These are phyloP conservation scores for Cebidichthys violaceus DNA, from an alignment of 2,113 vertebrate species.

Conservation along the genomic window DNA sequence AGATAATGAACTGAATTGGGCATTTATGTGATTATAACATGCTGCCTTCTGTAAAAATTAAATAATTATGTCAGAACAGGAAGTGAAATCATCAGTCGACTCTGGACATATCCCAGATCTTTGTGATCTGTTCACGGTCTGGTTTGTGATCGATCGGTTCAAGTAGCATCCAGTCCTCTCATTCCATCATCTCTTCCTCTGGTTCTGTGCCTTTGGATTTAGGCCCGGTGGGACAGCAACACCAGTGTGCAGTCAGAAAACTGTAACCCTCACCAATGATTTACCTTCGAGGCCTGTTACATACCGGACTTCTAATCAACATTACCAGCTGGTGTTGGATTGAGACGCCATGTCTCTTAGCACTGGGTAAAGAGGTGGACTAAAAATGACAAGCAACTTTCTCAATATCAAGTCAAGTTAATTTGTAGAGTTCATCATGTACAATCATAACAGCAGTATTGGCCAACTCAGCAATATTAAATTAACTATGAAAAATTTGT, in stretches of 20 bases:
- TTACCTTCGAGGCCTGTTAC: slow-evolving; percentile 58
- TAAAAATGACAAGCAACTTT: slow-evolving; percentile 6
- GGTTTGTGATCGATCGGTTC: slow-evolving; percentile 4
- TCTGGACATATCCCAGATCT: slow-evolving; percentile 9
- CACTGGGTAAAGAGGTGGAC: neutral
- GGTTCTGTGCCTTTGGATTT: slow-evolving; percentile 40
- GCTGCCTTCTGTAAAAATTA: neutral
- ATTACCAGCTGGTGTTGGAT: slow-evolving; percentile 48
- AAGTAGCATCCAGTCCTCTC: slow-evolving; percentile 1
- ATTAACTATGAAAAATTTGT: neutral
- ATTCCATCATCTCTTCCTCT: slow-evolving; percentile 25
- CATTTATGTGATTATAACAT: neutral
- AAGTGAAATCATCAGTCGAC: slow-evolving; percentile 7
- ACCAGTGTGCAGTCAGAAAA: slow-evolving; percentile 63
- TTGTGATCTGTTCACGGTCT: slow-evolving; percentile 12
- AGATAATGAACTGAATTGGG: neutral
- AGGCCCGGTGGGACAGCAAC: slow-evolving; percentile 54
- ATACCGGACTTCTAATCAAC: slow-evolving; percentile 63
- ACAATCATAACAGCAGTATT: neutral
- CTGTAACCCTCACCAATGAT: slow-evolving; percentile 60
- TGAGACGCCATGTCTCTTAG: slow-evolving; percentile 25
- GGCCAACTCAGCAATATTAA: neutral
- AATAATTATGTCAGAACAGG: neutral
- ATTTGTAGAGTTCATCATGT: neutral
- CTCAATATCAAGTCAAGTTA: neutral